phyloP scores from a whole-genome alignment of 2,888 invertebrate genomes.

The Drosophila melanocephala region DNA sequence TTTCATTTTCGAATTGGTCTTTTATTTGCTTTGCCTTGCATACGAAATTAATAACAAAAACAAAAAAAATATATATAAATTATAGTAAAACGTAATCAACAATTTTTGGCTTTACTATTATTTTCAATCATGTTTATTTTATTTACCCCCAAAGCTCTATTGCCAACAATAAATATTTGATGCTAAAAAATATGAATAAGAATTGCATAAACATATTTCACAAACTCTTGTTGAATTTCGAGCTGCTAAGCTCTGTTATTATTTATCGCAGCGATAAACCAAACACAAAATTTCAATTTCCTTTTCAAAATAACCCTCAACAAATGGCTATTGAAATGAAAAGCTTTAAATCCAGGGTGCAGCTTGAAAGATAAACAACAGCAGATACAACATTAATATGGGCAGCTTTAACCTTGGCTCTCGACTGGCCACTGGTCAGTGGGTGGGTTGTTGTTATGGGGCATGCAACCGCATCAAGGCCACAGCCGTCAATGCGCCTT shows the following conservation, averaged over 20 bases:
- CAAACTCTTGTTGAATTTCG: background rate
- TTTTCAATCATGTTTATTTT: background rate
- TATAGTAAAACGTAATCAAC: background rate
- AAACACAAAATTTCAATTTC: conserved; percentile 46
- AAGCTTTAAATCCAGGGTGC: conserved; percentile 8
- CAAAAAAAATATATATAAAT: background rate
- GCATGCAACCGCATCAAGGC: conserved; percentile 60
- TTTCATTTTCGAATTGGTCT: background rate
- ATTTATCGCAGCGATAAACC: conserved; percentile 46
- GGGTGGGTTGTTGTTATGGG: conserved; percentile 2
- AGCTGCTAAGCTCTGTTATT: conserved; percentile 15
- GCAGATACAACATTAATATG: conserved; percentile 69
- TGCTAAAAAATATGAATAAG: background rate
- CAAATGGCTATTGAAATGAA: conserved; percentile 34
- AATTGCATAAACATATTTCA: background rate
- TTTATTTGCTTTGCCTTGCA: background rate
- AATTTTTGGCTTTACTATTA: background rate
- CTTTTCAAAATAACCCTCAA: conserved; percentile 24
- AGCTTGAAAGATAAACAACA: conserved; percentile 65
- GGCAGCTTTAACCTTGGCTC: conserved; percentile 74
- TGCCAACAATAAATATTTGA: background rate
- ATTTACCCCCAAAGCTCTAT: background rate
- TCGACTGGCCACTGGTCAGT: conserved; percentile 1
- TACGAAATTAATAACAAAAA: background rate
- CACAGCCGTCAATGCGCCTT: conserved; percentile 52